These are phyloP conservation scores for Sisyra nigra DNA, from an alignment of 2,888 invertebrate species.

Conservation along the genomic window DNA sequence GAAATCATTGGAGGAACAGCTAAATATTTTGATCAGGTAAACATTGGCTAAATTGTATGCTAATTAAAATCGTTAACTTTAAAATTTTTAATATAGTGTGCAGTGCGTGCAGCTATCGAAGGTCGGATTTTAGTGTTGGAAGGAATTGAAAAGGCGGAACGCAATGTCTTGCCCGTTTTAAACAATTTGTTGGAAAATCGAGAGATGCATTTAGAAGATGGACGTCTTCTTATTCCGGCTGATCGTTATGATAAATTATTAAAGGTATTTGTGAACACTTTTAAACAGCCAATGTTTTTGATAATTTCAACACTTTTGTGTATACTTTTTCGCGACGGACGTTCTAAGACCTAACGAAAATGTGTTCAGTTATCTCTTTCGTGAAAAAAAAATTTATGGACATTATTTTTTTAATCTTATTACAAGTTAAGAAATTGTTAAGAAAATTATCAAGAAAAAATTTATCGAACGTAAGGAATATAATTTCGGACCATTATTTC, in stretches of 20 bases:
- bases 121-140: slow-evolving; percentile 83
- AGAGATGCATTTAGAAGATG: slow-evolving; percentile 97
- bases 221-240: slow-evolving; percentile 80
- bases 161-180: slow-evolving; percentile 89
- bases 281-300: slow-evolving; percentile 5
- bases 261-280: slow-evolving; percentile 34
- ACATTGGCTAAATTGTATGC: no score
- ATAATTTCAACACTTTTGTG: slow-evolving; percentile 1
- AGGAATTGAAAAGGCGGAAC: slow-evolving; percentile 93
- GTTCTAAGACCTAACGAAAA: no score
- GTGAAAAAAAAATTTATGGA: no score
- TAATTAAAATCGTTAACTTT: no score
- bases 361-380: no score
- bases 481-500: no score
- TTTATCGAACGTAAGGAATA: no score
- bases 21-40: slow-evolving; percentile 82
- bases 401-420: no score
- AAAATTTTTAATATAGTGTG: no score
- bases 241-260: slow-evolving; percentile 78
- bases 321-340: no score
- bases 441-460: no score
- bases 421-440: no score
- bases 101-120: slow-evolving; percentile 79
- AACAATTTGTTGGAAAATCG: slow-evolving; percentile 94
- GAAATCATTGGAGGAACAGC: slow-evolving; percentile 83